Conservation (phyloP, 2,888 invertebrate genomes). For the Silvanus unidentatus region DNA sequence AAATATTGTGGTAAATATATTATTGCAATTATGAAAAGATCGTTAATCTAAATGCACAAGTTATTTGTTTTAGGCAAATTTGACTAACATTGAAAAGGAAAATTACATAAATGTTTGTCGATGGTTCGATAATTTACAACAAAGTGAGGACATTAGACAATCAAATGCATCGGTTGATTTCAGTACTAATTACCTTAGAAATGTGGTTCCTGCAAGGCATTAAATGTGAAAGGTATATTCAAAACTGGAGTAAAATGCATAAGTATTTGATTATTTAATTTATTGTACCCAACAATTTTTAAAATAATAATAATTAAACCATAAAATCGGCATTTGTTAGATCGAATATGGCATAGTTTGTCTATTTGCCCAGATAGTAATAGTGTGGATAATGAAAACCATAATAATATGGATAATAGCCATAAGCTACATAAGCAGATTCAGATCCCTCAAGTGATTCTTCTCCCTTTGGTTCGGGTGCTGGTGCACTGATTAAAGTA, state of each 20-base stretch:
- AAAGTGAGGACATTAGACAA: slow-evolving; percentile 57
- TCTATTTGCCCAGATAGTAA: slow-evolving; percentile 1
- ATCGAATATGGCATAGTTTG: too few species aligned
- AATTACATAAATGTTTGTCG: slow-evolving; percentile 64
- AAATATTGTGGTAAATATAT: slow-evolving; percentile 64
- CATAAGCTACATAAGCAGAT: slow-evolving; percentile 2
- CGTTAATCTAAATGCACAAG: too few species aligned
- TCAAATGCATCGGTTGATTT: slow-evolving; percentile 49
- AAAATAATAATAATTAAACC: too few species aligned
- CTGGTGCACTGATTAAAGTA: not conserved
- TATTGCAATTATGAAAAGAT: too few species aligned
- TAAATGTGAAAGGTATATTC: slow-evolving; percentile 14
- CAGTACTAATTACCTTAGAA: slow-evolving; percentile 39
- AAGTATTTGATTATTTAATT: too few species aligned
- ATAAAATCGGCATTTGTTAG: too few species aligned
- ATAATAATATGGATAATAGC: slow-evolving; percentile 6
- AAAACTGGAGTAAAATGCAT: too few species aligned
- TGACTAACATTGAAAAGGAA: slow-evolving; percentile 62
- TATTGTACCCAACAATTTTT: too few species aligned
- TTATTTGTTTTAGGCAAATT: slow-evolving; percentile 60
- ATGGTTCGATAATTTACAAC: slow-evolving; percentile 74
- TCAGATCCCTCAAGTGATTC: slow-evolving; percentile 1
- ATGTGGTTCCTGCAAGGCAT: slow-evolving; percentile 31
- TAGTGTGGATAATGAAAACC: slow-evolving; percentile 3
- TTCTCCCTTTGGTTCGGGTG: slow-evolving; percentile 42